Evolutionary conservation across 2,797 vertebrate species (phyloP).

Genomic region (Sebastes hopkinsi): DNA sequence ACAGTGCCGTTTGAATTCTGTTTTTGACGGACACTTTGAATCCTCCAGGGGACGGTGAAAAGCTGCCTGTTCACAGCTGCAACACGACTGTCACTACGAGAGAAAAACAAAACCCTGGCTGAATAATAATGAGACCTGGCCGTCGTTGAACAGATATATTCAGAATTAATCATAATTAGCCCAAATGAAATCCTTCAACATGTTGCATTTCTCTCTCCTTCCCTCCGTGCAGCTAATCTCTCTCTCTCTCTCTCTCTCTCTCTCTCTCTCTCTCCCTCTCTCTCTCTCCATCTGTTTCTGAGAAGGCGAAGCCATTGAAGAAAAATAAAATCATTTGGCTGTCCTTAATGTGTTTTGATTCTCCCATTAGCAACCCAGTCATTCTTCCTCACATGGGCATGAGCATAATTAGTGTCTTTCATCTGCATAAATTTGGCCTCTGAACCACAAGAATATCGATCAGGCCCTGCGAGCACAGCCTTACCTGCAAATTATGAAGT

Average conservation of each 20-base stretch:
- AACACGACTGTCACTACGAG: conserved; percentile 28
- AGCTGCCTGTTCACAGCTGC: conserved; percentile 35
- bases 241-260: conserved; percentile 3
- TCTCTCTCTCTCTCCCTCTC: not conserved
- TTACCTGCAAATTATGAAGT: conserved; percentile 48
- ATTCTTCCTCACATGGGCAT: conserved; percentile 67
- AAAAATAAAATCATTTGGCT: conserved; percentile 76
- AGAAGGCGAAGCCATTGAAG: conserved; percentile 65
- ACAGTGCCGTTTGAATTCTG: not conserved
- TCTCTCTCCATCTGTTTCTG: conserved; percentile 68
- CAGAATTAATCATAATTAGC: conserved; percentile 69
- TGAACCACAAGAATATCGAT: conserved; percentile 71
- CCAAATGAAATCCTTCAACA: conserved; percentile 58
- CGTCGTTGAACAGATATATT: conserved; percentile 44
- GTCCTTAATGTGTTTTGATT: conserved; percentile 83
- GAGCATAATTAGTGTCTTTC: conserved; percentile 81
- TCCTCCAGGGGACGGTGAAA: not conserved
- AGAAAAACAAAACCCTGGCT: conserved; percentile 26
- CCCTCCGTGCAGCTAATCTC: conserved; percentile 20
- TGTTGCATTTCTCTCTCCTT: conserved; percentile 35
- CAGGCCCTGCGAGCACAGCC: conserved; percentile 18
- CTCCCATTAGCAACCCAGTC: conserved; percentile 80
- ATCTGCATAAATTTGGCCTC: conserved; percentile 77
- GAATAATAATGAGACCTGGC: conserved; percentile 54
- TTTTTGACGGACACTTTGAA: conserved; percentile 36